These are phyloP conservation scores for Spisula subtruncata DNA, from an alignment of 2,888 invertebrate species.

Conservation along the genomic window DNA sequence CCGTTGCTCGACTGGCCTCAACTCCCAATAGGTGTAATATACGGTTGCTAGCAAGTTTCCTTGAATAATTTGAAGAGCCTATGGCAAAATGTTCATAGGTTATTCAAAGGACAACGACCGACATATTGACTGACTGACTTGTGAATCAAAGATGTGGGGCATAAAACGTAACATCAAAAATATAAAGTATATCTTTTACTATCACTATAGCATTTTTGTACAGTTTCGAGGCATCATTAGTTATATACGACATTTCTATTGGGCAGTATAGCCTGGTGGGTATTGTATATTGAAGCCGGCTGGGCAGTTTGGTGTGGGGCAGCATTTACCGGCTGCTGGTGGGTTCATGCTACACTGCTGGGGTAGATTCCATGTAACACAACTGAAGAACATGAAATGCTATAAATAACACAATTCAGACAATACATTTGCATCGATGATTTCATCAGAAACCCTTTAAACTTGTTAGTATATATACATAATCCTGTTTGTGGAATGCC, in stretches of 20 bases:
- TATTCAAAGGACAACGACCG: no score
- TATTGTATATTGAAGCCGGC: conserved; percentile 61
- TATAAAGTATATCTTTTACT: not conserved
- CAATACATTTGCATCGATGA: no score
- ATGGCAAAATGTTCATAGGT: no score
- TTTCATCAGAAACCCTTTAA: no score
- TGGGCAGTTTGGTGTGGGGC: conserved; percentile 71
- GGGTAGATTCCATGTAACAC: conserved; percentile 68
- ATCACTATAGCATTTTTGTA: not conserved
- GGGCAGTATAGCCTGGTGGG: conserved; percentile 61
- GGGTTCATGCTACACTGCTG: conserved; percentile 62
- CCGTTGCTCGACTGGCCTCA: no score
- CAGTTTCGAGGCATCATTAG: conserved; percentile 22
- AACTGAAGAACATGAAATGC: conserved; percentile 56
- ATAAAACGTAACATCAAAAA: not conserved
- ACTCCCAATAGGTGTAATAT: no score
- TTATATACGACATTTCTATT: conserved; percentile 6
- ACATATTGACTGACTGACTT: no score
- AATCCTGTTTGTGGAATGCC: no score
- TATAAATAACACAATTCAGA: not conserved
- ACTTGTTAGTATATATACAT: no score
- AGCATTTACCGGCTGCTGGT: conserved; percentile 73
- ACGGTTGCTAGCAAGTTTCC: no score
- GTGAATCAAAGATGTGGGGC: no score
- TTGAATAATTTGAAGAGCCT: no score